Conservation (phyloP, 2,113 vertebrate species). For the Bostrychus sinensis region DNA sequence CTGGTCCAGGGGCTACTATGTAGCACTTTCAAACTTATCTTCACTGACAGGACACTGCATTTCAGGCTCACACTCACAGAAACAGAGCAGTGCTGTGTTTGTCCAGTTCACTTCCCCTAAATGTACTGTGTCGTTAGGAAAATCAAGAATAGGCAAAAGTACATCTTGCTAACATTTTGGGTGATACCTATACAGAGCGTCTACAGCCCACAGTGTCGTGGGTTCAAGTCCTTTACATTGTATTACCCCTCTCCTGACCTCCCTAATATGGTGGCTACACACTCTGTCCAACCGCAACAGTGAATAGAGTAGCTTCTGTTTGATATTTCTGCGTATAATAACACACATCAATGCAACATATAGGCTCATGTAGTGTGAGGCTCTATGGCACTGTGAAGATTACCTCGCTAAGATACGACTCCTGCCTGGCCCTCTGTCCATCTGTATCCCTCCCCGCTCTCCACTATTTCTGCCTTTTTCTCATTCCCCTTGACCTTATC, state of each 20-base stretch:
- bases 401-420: constrained; percentile 62
- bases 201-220: too few relatives aligned
- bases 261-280: neutral
- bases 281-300: neutral
- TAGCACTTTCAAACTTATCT: constrained; percentile 56
- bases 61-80: constrained; percentile 26
- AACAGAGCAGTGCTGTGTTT: neutral
- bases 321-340: neutral
- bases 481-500: constrained; percentile 6
- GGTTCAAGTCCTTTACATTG: too few relatives aligned
- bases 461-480: constrained; percentile 17
- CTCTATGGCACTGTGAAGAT: constrained; percentile 73
- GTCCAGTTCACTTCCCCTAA: too few relatives aligned
- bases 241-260: neutral
- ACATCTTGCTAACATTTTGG: too few relatives aligned
- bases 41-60: constrained; percentile 32
- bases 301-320: neutral
- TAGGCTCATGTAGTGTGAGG: constrained; percentile 58
- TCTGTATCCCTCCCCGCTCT: neutral
- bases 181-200: too few relatives aligned
- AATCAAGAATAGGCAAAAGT: too few relatives aligned
- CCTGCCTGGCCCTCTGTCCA: constrained; percentile 36
- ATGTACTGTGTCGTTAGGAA: neutral
- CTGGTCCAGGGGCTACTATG: constrained; percentile 25
- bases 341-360: constrained; percentile 10